Conservation (phyloP, 2,797 vertebrate species). For the Leontocebus nigricollis region DNA sequence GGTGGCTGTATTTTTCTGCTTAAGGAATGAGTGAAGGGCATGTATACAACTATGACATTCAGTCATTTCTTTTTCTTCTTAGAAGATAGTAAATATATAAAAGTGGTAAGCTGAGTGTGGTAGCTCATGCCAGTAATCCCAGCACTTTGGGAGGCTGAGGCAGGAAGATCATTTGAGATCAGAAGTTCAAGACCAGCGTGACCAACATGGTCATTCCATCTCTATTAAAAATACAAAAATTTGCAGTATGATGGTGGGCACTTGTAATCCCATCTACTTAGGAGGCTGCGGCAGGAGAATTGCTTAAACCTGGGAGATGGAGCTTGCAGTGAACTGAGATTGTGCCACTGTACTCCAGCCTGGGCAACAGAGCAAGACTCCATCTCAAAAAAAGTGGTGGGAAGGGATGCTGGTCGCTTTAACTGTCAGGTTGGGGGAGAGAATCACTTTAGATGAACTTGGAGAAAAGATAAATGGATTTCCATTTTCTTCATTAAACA, state of each 20-base stretch:
- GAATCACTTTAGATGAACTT: constrained; percentile 11
- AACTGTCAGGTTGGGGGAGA: background rate
- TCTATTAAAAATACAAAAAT: background rate
- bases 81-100: constrained; percentile 17
- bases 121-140: background rate
- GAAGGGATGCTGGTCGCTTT: background rate
- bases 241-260: background rate
- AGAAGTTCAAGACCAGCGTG: background rate
- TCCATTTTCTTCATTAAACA: constrained; percentile 33
- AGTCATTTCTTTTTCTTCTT: constrained; percentile 34
- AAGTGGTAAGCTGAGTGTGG: background rate
- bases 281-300: background rate
- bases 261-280: background rate
- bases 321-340: background rate
- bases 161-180: background rate
- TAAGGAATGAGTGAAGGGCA: background rate
- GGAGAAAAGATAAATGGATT: constrained; percentile 5
- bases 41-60: background rate
- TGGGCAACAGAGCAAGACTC: background rate
- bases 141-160: background rate
- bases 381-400: background rate
- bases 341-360: background rate
- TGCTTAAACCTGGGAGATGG: background rate
- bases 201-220: background rate
- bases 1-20: constrained; percentile 4